Evolutionary conservation across 2,113 vertebrate species (phyloP), one percentile per base, ranked within the genome.

Genomic region (Vidua macroura): DNA sequence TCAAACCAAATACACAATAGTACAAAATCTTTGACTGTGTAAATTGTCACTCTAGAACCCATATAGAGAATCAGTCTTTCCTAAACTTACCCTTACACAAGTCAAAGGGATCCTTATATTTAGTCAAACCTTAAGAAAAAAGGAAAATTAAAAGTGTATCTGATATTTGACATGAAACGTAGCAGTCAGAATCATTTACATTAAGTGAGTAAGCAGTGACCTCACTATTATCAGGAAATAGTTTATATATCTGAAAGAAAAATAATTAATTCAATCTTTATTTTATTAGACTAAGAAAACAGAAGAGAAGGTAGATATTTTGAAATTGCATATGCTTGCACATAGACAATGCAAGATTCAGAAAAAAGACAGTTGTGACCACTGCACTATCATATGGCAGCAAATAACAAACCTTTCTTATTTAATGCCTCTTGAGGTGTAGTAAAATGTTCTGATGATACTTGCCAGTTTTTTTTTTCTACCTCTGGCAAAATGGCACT

Each of bases 141-240:
- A 59, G 2, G 1, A 3, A 46, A 63, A 35, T 9, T 11, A 6
- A 33, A 52, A 39, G 0, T 25, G 2, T 35, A 27, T 35, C 8
- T 63, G 7, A 28, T 78, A 12, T 11, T 70, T 77, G 6, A 11
- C 2, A 14, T 60, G 13, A 48, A 69, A 8, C 0, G 0, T 46
- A 33, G 1, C 52, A 64, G 6, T 85, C 15, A 60, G 49, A 44
- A 22, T 76, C 5, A 49, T 37, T 81, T 43, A 48, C 15, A 46
- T 48, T 53, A 59, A 46, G 11, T 2, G 4, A 93, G 49, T 41
- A 63, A 82, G 13, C 49, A 68, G 15, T 49, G 18, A 13, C 14
- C 35, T 43, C 24, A 35, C 11, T 6, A 37, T 20, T 62, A 76
- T 37, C 5, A 91, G 31, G 31, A 84, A 66, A 56, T 6, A 58